Base-by-base conservation (phyloP, 1,140 invertebrate species). In the Ips typographus region DNA sequence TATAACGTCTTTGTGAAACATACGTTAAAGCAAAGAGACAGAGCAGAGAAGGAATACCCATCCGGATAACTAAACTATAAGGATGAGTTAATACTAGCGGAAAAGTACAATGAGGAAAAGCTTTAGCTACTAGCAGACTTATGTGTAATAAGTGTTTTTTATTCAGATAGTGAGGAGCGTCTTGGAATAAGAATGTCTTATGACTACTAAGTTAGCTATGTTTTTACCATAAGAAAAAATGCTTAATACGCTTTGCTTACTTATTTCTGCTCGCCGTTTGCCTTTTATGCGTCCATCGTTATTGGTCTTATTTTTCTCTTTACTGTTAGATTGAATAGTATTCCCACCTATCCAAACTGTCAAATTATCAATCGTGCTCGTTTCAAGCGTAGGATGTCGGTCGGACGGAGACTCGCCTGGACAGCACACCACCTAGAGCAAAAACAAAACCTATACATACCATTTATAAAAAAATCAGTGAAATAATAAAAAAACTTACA, bases 401-500 rank as follows among this genome's bases (percentile, higher is more conserved):
- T 49, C 49, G 37, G 53, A 40, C 4, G 37, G 38, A 4, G 22
- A 22, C 22, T 22, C 22, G 3, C 43, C 40, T 2, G 75, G 75
- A 61, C 75, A 77, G 60, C 76, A 77, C 4, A 77, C 67, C 5
- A 74, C 40, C 53, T 57, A 66, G 4, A 55, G 22, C 22, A 22
- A 22, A 22, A 22, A 22, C 22, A 22, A 22, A 22, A 22, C 22
- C 22, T 22, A 22, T 22, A 22, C 22, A 22, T 22, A 22, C 22
- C 22, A 22, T 22, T 22, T 22, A 22, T 22, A 22, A 22, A 22
- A 22, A 22, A 22, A 22, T 22, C 22, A 22, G 22, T 22, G 22
- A 22, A 22, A 22, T 22, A 22, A 22, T 22, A 22, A 22, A 22
- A 22, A 22, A 22, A 22, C 0, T 22, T 22, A 22, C 22, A 22